phyloP scores from a whole-genome alignment of 2,113 vertebrate genomes.

The Onychorhynchus coronatus region DNA sequence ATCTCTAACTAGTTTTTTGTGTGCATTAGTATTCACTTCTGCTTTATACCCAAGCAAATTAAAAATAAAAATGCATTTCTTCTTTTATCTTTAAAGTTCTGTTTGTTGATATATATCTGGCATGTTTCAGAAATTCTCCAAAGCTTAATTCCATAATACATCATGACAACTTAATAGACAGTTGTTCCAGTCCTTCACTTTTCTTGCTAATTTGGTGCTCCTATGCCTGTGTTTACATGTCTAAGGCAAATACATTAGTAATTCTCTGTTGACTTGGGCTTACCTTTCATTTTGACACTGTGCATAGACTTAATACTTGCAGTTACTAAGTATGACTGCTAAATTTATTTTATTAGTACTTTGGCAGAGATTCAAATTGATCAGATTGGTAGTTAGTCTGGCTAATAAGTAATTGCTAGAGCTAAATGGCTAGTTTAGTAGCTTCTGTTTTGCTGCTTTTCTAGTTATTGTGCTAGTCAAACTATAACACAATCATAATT shows the following conservation, averaged over 20 bases:
- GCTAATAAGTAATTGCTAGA: background rate
- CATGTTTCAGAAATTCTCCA: background rate
- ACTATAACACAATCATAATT: conserved; percentile 10
- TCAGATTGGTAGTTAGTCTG: background rate
- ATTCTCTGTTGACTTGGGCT: background rate
- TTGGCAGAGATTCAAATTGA: background rate
- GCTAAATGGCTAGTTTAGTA: background rate
- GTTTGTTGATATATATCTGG: background rate
- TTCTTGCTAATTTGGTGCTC: background rate
- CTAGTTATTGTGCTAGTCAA: background rate
- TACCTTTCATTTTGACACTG: background rate
- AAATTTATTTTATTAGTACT: background rate
- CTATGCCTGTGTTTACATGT: background rate
- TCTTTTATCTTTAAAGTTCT: background rate
- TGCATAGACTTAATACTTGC: background rate
- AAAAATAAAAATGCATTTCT: background rate
- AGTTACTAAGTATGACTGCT: background rate
- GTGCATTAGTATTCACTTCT: background rate
- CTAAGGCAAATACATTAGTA: background rate
- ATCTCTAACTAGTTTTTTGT: background rate
- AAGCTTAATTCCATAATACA: background rate
- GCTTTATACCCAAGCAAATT: background rate
- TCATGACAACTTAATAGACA: background rate
- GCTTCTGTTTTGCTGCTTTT: background rate
- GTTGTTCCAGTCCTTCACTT: background rate